Base-by-base conservation (phyloP, 2,797 vertebrate species). In the Knipowitschia caucasica region DNA sequence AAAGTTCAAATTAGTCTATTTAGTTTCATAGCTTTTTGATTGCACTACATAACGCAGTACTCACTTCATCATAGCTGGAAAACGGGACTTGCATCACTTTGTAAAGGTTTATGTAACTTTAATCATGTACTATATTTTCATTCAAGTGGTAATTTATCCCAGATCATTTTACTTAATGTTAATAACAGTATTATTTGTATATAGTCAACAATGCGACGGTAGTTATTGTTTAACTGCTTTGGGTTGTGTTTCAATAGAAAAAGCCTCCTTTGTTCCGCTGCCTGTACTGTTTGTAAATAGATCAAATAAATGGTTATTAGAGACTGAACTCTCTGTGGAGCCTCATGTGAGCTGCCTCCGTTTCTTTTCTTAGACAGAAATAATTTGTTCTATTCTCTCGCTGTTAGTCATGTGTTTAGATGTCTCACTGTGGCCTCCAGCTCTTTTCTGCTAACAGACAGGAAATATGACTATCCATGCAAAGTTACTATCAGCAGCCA, bases 131-230 rank as follows among this genome's bases (percentile, higher is more conserved):
- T 81, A 80, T 82, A 82, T 71, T 67, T 55, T 53, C 55, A 20
- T 71, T 18, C 77, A 70, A 59, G 61, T 63, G 55, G 79, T 87
- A 81, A 86, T 86, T 88, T 88, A 86, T 89, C 75, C 57, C 59
- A 53, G 58, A 3, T 53, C 47, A 40, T 73, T 69, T 45, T 59
- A 67, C 56, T 26, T 36, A 71, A 43, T 67, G 30, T 64, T 58
- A 71, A 73, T 73, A 69, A 61, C 78, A 88, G 83, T 89, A 81
- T 85, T 80, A 67, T 87, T 81, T 91, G 86, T 89, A 90, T 68
- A 89, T 86, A 82, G 76, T 73, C 70, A 63, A 64, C 59, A 62
- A 7, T 64, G 20, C 67, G 54, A 59, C 60, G 73, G 65, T 68
- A 60, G 70, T 73, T 78, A 56, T 78, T 72, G 72, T 85, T 82